phyloP scores from a whole-genome alignment of 2,113 vertebrate genomes.

The Emberiza fucata region DNA sequence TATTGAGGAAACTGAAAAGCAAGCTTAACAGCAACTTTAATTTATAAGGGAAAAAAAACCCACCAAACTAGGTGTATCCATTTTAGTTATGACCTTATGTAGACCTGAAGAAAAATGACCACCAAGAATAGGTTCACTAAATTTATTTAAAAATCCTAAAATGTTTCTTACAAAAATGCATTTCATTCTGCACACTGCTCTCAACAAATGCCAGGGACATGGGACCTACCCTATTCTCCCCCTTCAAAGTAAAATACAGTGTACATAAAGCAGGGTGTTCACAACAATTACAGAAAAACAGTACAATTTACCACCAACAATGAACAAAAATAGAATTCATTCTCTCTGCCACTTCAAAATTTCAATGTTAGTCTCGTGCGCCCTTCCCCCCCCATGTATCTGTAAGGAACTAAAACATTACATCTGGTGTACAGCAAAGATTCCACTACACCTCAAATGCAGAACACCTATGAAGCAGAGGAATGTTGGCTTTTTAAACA shows the following conservation, averaged over 20 bases:
- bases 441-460: slow-evolving; percentile 88
- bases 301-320: slow-evolving; percentile 78
- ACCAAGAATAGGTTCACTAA: slow-evolving; percentile 74
- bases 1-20: slow-evolving; percentile 54
- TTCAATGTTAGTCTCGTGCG: slow-evolving; percentile 71
- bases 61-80: background rate
- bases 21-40: slow-evolving; percentile 60
- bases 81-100: background rate
- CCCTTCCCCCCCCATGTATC: slow-evolving; percentile 27
- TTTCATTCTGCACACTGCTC: slow-evolving; percentile 85
- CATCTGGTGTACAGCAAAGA: slow-evolving; percentile 81
- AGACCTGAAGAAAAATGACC: slow-evolving; percentile 65
- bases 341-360: slow-evolving; percentile 80
- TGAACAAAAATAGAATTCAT: slow-evolving; percentile 74
- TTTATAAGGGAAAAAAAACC: background rate
- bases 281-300: slow-evolving; percentile 77
- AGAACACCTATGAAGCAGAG: slow-evolving; percentile 93
- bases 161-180: slow-evolving; percentile 78
- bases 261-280: slow-evolving; percentile 78
- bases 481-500: slow-evolving; percentile 95
- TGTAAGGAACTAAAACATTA: slow-evolving; percentile 82
- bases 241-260: slow-evolving; percentile 68
- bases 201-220: slow-evolving; percentile 69
- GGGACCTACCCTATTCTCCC: slow-evolving; percentile 54
- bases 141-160: slow-evolving; percentile 78